Evolutionary conservation across 2,113 vertebrate genomes (phyloP).

Genomic region (Leiothrix lutea): DNA sequence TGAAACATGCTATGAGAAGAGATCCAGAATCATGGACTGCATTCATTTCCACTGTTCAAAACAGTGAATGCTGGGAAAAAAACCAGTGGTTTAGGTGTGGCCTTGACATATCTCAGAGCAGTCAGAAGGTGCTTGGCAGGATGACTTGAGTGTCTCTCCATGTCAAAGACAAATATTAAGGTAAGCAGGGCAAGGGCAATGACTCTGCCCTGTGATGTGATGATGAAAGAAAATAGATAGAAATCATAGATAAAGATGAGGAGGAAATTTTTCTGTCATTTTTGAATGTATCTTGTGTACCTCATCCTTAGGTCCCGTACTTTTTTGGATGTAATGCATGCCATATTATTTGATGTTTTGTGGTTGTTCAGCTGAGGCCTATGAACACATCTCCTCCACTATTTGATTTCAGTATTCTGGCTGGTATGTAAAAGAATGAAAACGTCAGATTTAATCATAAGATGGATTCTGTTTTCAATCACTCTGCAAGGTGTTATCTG

Average conservation of each 20-base stretch:
- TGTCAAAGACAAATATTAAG: not conserved
- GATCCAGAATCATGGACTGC: not conserved
- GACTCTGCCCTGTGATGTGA: not conserved
- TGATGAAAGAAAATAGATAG: not conserved
- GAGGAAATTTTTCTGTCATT: conserved; percentile 5
- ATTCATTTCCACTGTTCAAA: not conserved
- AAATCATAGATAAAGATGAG: not conserved
- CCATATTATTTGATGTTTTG: not conserved
- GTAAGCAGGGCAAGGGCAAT: not conserved
- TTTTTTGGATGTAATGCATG: not conserved
- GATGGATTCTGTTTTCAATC: conserved; percentile 26
- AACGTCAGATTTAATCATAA: conserved; percentile 3
- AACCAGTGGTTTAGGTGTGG: not conserved
- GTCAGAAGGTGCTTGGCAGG: not conserved
- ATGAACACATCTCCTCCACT: not conserved
- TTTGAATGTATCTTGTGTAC: not conserved
- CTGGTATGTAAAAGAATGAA: not conserved
- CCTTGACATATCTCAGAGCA: not conserved
- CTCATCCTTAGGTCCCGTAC: not conserved
- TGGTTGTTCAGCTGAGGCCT: not conserved
- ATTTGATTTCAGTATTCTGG: not conserved
- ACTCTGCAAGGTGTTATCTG: not conserved
- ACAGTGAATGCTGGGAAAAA: not conserved
- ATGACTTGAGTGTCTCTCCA: not conserved
- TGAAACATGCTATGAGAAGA: not conserved